These are phyloP conservation scores for Drosophila guanche DNA, from an alignment of 1,140 invertebrate genomes.

Conservation along the genomic window DNA sequence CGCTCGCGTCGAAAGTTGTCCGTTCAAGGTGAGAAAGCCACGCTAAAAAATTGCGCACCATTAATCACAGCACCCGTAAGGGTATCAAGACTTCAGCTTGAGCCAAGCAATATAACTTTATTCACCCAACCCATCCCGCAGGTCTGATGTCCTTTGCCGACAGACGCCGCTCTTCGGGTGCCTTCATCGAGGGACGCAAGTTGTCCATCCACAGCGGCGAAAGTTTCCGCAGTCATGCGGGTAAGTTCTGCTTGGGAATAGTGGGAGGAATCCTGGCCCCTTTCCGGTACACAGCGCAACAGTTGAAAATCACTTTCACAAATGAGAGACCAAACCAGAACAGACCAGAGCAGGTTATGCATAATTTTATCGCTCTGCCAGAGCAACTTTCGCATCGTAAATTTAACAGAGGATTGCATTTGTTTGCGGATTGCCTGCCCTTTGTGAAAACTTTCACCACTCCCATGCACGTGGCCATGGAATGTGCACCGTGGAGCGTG, in stretches of 20 bases:
- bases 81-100: conserved; percentile 26
- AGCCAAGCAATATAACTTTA: conserved; percentile 16
- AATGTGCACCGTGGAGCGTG: conserved; percentile 4
- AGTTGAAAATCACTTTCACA: conserved; percentile 79
- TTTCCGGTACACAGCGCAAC: conserved; percentile 50
- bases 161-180: conserved; percentile 79
- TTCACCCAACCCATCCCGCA: conserved; percentile 41
- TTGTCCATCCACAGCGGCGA: conserved; percentile 81
- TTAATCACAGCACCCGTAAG: conserved; percentile 27
- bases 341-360: conserved; percentile 49
- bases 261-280: not conserved
- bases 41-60: conserved; percentile 3
- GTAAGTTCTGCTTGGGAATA: conserved; percentile 47
- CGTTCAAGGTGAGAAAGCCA: conserved; percentile 70
- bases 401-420: conserved; percentile 58
- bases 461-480: conserved; percentile 17
- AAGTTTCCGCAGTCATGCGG: conserved; percentile 82
- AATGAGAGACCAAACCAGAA: conserved; percentile 62
- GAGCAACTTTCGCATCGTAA: conserved; percentile 75
- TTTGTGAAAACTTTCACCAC: conserved; percentile 58
- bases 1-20: conserved; percentile 71
- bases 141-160: conserved; percentile 83
- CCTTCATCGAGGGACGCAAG: conserved; percentile 81
- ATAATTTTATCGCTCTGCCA: conserved; percentile 70
- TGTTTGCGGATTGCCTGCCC: conserved; percentile 53